Base-by-base conservation (phyloP, 2,888 invertebrate genomes). In the Rhyacophila evoluta region DNA sequence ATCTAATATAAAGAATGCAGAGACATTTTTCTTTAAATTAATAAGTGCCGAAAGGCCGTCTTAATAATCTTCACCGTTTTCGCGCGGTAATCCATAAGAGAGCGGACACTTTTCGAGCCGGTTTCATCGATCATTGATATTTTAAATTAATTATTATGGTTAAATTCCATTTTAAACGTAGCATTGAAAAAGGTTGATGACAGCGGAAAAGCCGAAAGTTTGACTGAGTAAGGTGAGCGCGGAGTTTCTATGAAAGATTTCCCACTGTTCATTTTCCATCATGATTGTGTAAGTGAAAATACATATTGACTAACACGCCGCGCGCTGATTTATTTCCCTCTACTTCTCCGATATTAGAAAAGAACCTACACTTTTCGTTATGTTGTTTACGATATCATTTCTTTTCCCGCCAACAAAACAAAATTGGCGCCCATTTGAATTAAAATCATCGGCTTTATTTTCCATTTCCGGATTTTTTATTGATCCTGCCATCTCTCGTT, bases 371-470 rank as follows among this genome's bases (percentile, higher is more conserved):
- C 55, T 55, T 19, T 55, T 55, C 55, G 55, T 55, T 55, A 55
- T 55, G 55, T 55, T 55, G 55, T 55, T 55, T 55, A 55, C 55
- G 55, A 55, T 55, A 55, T 25, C 55, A 55, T 55, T 55, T 55
- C 55, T 55, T 55, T 55, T 55, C 55, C 19, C 55, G 55, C 19
- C 55, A 55, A 55, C 55, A 55, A 55, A 55, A 55, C 55, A 55
- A 55, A 55, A 55, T 55, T 55, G 55, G 55, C 55, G 55, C 55
- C 55, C 25, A 55, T 55, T 55, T 55, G 15, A 55, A 55, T 55
- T 55, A 55, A 55, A 55, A 55, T 55, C 55, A 55, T 55, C 4
- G 55, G 15, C 55, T 55, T 55, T 55, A 55, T 55, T 55, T 33
- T 55, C 55, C 55, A 55, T 55, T 55, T 55, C 55, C 55, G 55